Evolutionary conservation across 2,888 invertebrate genomes (phyloP), one percentile per base, ranked within the genome.

Genomic region (Danaus chrysippus): DNA sequence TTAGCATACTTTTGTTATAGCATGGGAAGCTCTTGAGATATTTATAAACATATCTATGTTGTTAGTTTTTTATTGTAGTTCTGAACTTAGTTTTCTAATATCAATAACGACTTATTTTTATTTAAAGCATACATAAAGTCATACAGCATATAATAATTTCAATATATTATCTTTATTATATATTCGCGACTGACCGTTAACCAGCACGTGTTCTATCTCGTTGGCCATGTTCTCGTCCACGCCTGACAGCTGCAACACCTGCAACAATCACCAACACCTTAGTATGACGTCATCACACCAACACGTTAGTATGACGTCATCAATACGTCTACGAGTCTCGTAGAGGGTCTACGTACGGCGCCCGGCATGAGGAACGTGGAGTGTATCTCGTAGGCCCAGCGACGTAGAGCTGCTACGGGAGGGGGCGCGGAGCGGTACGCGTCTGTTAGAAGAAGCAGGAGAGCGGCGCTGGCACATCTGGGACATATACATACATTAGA

Each of bases 311-410:
- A 5, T 23, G 23, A 23, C 1, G 1, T 1, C 1, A 23, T n/a
- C 23, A 23, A 5, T 23, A 1, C 23, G 5, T 23, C 23, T 34
- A 34, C 23, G 23, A 5, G 6, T 34, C 6, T 5, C 43, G 43
- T n/a, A 43, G 43, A 1, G 43, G 43, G 3, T 34, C 6, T 10
- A 17, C 59, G 61, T n/a, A 95, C 96, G 73, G 97, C 97, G 76
- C 95, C 94, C 66, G 97, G 98, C 77, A 97, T 96, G 64, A 98
- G 91, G 92, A 99, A 99, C 76, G 97, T 97, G 71, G 98, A 98
- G 89, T 98, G 98, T 78, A 99, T 98, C 92, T 99, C 99, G 91
- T 99, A 99, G 3, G 99, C 99, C 99, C 99, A 99, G 82, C 98
- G 97, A 61, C 97, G 94, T 34, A 34, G 23, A 34, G 23, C 23